Conservation (phyloP, 2,113 vertebrate species). For the Mesitornis unicolor region DNA sequence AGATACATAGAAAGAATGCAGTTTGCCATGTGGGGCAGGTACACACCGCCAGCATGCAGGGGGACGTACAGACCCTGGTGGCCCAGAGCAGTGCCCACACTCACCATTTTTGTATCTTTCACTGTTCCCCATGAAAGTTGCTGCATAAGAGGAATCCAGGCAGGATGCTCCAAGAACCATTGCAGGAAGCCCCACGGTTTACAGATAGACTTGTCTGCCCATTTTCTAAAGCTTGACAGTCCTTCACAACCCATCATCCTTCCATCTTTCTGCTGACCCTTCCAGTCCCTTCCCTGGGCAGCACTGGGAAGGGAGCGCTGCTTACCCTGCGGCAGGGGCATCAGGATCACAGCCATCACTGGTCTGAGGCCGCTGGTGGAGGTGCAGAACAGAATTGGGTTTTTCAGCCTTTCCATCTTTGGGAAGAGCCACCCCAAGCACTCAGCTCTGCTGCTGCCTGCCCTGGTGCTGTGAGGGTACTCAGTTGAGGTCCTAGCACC, state of each 20-base stretch:
- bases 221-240: neutral
- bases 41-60: rapidly evolving
- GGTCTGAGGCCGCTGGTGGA: neutral
- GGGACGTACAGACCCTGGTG: neutral
- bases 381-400: rapidly evolving
- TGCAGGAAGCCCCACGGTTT: neutral
- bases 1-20: neutral
- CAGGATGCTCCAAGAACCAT: neutral
- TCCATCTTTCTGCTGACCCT: neutral
- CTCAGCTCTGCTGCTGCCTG: neutral
- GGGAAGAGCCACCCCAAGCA: neutral
- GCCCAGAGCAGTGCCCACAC: neutral
- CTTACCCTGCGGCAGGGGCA: rapidly evolving
- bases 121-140: neutral
- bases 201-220: neutral
- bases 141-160: neutral
- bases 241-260: neutral
- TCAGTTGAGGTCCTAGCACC: rapidly evolving
- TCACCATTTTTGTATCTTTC: neutral
- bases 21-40: neutral
- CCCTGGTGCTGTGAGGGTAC: neutral
- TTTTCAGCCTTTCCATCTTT: neutral
- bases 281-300: neutral
- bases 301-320: neutral
- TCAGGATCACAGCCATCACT: neutral